Conservation (phyloP, 2,797 vertebrate genomes). For the Thaleichthys pacificus region DNA sequence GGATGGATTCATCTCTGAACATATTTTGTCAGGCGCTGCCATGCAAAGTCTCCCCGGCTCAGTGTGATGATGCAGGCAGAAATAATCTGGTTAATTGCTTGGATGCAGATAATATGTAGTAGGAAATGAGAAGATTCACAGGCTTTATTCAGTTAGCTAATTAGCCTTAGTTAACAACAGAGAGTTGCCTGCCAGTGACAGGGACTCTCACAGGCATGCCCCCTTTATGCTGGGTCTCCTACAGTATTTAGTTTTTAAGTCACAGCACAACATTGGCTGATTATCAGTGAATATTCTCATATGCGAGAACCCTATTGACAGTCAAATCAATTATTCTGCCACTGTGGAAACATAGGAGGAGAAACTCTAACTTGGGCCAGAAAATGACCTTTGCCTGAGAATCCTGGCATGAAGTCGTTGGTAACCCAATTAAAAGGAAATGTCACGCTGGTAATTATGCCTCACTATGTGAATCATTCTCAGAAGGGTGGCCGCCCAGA, state of each 20-base stretch:
- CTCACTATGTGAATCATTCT: constrained; percentile 69
- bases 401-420: constrained; percentile 62
- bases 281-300: constrained; percentile 25
- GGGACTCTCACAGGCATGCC: background rate
- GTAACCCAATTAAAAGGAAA: constrained; percentile 82
- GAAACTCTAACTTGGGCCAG: constrained; percentile 66
- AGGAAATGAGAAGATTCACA: background rate
- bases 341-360: constrained; percentile 47
- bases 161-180: background rate
- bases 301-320: constrained; percentile 43
- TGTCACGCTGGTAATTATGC: constrained; percentile 78
- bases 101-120: too few species aligned
- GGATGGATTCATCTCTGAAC: too few species aligned
- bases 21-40: too few species aligned
- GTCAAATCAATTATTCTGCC: constrained; percentile 39
- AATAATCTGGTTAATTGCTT: background rate
- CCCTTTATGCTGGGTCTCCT: too few species aligned
- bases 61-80: background rate
- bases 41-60: background rate
- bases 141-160: constrained; percentile 2
- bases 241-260: background rate
- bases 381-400: constrained; percentile 78
- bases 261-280: constrained; percentile 48
- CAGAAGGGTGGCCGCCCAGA: constrained; percentile 40
- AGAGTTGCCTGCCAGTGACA: background rate